Base-by-base conservation (phyloP, 2,888 invertebrate species). In the Phaonia tiefii region DNA sequence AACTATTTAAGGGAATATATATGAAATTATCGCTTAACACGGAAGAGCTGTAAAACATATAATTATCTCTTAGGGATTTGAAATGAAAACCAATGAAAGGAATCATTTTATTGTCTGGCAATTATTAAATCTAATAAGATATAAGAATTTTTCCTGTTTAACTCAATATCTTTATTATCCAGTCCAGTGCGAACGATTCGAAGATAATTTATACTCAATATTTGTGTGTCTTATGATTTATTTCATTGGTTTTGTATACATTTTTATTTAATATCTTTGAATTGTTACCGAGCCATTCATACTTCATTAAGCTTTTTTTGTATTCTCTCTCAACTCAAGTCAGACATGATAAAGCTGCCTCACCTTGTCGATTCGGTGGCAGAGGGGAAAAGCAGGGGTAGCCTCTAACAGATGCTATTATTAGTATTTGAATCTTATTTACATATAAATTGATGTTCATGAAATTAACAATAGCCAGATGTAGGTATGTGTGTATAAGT, bases 381-480 rank as follows among this genome's bases (percentile, higher is more conserved):
- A 8, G 31, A 31, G 31, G n/a, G n/a, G n/a, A n/a, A n/a, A n/a
- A n/a, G n/a, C n/a, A n/a, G n/a, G 31, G 31, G 31, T 22, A 22
- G 22, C 7, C 20, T 49, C 15, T 17, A 49, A 49, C n/a, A 49
- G 17, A 49, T 49, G 17, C 3, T 31, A 3, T 49, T 49, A 7
- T 39, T 70, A 44, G n/a, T 66, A 69, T 54, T 51, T 54, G n/a
- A 72, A 69, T 54, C 63, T 54, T 63, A 69, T 78, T 78, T 44
- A 73, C 73, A 78, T 69, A 63, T 60, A 74, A 78, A 69, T 74
- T 67, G 54, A 69, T 54, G 31, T 22, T 42, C 26, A 67, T 42
- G 51, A 58, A 76, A 56, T n/a, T 13, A 37, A 25, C 37, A 31
- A 69, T 67, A 51, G 20, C 54, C 65, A 31, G 31, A 31, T 31